Evolutionary conservation across 1,140 invertebrate genomes (phyloP), one percentile per base, ranked within the genome.

Genomic region (Scaptomyza pallida): DNA sequence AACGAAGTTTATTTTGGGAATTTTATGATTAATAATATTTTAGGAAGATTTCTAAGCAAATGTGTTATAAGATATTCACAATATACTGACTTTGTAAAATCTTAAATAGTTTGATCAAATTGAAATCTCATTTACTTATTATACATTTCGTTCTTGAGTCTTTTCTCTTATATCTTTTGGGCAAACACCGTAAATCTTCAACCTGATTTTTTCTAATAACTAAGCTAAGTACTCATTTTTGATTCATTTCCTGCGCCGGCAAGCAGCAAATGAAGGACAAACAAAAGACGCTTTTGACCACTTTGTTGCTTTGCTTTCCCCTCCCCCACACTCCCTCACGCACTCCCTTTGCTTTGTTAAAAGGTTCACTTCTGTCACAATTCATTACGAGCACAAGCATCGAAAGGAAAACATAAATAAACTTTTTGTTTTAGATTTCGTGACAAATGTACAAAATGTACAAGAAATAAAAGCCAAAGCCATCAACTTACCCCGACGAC

Each of bases 361-460:
- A 35, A 10, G 3, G 47, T 35, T 41, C 43, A 48, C 33, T 56
- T 5, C 71, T 72, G 74, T 72, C 82, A 88, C 70, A 82, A 82
- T 82, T 86, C 82, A 81, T 82, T 86, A 86, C 50, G 23, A 60
- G 65, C 54, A 30, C 44, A 51, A 68, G 69, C 70, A 41, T 45
- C 45, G 6, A 44, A 9, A 77, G 68, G 41, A 69, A 62, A 81
- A 85, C 60, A 76, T 81, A 81, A 75, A 86, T 72, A 88, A 72
- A 75, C 56, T 75, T 82, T 88, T 67, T 82, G 75, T 88, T 88
- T 88, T 72, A 78, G 75, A 78, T 82, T 89, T 88, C 78, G 75
- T 88, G 83, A 81, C 81, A 85, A 85, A 80, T 85, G 81, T 86
- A 74, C 69, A 68, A 72, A 86, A 52, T 60, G 55, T 67, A 54